These are phyloP conservation scores for Brachyalestes nurse DNA, from an alignment of 2,797 vertebrate species.

Conservation along the genomic window DNA sequence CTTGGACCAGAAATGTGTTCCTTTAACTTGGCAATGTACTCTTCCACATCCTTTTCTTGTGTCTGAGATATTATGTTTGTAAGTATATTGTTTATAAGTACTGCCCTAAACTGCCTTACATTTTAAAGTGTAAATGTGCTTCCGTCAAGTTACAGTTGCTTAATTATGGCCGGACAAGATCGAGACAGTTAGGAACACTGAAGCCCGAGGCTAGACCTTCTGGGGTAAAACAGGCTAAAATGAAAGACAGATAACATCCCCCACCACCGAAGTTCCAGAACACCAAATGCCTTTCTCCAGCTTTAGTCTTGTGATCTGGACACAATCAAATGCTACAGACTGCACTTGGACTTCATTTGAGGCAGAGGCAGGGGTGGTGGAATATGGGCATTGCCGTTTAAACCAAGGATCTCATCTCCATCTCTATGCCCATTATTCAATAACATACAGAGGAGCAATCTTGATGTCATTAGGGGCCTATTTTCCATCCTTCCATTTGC, in stretches of 20 bases:
- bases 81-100: too few relatives aligned
- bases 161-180: too few relatives aligned
- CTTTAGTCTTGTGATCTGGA: slow-evolving; percentile 29
- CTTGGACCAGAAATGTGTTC: too few relatives aligned
- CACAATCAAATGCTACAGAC: slow-evolving; percentile 47
- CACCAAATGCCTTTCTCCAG: slow-evolving; percentile 3
- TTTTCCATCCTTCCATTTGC: slow-evolving; percentile 64
- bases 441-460: slow-evolving; percentile 54
- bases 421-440: slow-evolving; percentile 65
- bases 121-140: too few relatives aligned
- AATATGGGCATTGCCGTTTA: slow-evolving; percentile 39
- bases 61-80: too few relatives aligned
- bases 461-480: slow-evolving; percentile 61
- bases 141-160: too few relatives aligned
- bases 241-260: not conserved
- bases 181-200: too few relatives aligned
- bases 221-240: too few relatives aligned
- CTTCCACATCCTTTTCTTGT: too few relatives aligned
- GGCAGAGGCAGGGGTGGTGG: slow-evolving; percentile 25
- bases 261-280: not conserved
- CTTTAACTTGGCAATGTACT: too few relatives aligned
- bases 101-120: too few relatives aligned
- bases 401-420: slow-evolving; percentile 61
- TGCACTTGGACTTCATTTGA: slow-evolving; percentile 32
- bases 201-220: too few relatives aligned